A percentile compares a stretch with the other conserved stretches of the same genome.
phyloP scores from a whole-genome alignment of 2,888 invertebrate genomes.

The Scotopteryx bipunctaria region DNA sequence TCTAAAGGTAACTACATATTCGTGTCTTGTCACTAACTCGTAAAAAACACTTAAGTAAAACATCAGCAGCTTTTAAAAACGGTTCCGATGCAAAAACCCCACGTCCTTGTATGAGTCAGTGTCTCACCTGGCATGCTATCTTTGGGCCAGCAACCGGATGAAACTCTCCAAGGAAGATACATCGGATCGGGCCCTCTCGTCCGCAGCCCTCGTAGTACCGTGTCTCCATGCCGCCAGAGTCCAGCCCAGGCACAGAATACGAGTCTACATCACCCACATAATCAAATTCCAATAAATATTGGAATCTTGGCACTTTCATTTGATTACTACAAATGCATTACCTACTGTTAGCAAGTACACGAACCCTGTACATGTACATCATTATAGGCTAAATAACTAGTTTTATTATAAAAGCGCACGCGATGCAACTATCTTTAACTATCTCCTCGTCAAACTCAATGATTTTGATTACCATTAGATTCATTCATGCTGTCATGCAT shows the following conservation, averaged over 20 bases:
- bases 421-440: too few relatives aligned
- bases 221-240: conserved; percentile 70
- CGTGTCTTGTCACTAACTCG: too few relatives aligned
- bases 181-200: conserved; percentile 89
- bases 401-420: not conserved
- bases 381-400: not conserved
- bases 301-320: conserved; percentile 12
- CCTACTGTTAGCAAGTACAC: not conserved
- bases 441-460: too few relatives aligned
- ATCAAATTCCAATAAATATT: conserved; percentile 2
- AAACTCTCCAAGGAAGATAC: conserved; percentile 91
- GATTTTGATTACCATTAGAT: too few relatives aligned
- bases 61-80: too few relatives aligned
- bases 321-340: conserved; percentile 2
- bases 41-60: too few relatives aligned
- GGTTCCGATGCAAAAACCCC: too few relatives aligned
- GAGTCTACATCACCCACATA: conserved; percentile 5
- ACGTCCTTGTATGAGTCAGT: not conserved
- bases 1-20: too few relatives aligned
- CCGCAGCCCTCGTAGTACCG: conserved; percentile 85
- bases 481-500: too few relatives aligned
- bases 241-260: conserved; percentile 22
- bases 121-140: conserved; percentile 90
- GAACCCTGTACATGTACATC: not conserved
- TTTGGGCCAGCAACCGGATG: conserved; percentile 92